Conservation (phyloP, 2,113 vertebrate species). For the Vidua macroura region DNA sequence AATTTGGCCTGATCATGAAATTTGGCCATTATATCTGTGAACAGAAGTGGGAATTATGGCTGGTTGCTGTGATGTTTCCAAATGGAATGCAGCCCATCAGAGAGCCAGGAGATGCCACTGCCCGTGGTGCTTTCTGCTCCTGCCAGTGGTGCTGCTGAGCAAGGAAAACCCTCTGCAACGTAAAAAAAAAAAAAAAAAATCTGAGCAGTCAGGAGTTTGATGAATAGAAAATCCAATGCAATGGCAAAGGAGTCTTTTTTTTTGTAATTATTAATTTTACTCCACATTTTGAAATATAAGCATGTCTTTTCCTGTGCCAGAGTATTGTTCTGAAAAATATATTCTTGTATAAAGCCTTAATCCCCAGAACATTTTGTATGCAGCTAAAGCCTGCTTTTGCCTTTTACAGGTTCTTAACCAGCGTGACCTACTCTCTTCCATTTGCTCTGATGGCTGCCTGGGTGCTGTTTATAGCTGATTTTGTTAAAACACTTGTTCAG, state of each 20-base stretch:
- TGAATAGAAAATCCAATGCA: not conserved
- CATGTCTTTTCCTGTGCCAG: not conserved
- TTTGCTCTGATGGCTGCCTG: conserved; percentile 93
- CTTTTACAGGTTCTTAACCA: conserved; percentile 87
- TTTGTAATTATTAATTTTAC: conserved; percentile 17
- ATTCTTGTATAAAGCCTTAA: conserved; percentile 5
- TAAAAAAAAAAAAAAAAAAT: not conserved
- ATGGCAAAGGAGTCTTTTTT: not conserved
- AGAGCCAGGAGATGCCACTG: not conserved
- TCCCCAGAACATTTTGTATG: not conserved
- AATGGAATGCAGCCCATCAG: not conserved
- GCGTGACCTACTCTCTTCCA: conserved; percentile 90
- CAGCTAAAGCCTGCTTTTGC: conserved; percentile 41
- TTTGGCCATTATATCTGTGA: not conserved
- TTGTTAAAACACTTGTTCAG: conserved; percentile 95
- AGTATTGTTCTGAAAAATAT: conserved; percentile 18
- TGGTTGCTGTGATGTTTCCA: not conserved
- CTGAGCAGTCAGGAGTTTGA: not conserved
- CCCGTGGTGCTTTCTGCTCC: rapidly evolving
- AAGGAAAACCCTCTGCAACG: not conserved
- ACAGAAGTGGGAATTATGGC: not conserved
- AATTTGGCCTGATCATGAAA: not conserved
- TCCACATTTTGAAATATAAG: not conserved
- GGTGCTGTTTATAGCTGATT: conserved; percentile 92
- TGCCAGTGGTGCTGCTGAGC: not conserved